Evolutionary conservation across 2,888 invertebrate species (phyloP).

Genomic region (Pollenia labialis): DNA sequence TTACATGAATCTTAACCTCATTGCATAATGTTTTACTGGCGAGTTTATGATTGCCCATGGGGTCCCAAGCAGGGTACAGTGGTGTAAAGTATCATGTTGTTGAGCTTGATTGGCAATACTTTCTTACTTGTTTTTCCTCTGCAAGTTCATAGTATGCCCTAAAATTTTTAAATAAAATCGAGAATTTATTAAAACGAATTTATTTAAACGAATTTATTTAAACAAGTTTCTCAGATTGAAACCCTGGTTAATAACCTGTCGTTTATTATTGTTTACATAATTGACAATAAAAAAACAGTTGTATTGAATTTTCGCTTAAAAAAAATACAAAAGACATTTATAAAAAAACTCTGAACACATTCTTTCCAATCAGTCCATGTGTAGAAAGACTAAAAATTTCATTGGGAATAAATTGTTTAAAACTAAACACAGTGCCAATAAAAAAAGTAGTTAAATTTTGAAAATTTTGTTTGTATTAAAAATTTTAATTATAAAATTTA

Average conservation of each 20-base stretch:
- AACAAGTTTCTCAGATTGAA: not conserved
- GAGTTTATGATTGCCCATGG: no score
- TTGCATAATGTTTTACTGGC: no score
- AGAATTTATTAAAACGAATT: no score
- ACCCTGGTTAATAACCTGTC: slow-evolving; percentile 20
- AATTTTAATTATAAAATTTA: slow-evolving; percentile 1
- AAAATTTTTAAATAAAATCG: no score
- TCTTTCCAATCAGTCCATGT: not conserved
- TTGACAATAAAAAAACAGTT: slow-evolving; percentile 19
- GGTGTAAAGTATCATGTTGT: no score
- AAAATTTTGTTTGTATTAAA: slow-evolving; percentile 2
- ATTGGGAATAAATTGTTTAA: not conserved
- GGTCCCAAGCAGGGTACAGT: no score
- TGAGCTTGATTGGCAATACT: no score
- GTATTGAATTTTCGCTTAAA: not conserved
- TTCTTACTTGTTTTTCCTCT: no score
- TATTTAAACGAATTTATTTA: no score
- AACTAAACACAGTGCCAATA: not conserved
- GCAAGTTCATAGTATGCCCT: no score
- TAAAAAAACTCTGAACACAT: not conserved
- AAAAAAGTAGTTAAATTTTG: not conserved
- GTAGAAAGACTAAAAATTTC: not conserved
- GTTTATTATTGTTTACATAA: slow-evolving; percentile 10
- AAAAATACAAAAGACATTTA: not conserved
- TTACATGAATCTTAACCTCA: no score